Evolutionary conservation across 1,140 invertebrate genomes (phyloP), one percentile per base, ranked within the genome.

Genomic region (Drosophila littoralis): DNA sequence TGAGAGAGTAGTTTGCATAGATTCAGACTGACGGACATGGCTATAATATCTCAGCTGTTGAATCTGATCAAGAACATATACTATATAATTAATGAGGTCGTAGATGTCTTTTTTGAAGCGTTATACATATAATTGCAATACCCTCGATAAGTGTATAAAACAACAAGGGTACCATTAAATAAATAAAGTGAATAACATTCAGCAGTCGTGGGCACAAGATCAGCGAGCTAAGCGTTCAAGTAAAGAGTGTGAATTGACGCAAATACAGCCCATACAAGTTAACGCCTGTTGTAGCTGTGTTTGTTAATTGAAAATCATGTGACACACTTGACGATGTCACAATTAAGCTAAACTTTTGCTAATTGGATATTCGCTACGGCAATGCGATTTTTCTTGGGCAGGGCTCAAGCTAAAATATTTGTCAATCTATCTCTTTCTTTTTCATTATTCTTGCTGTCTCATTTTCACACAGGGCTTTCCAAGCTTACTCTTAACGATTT

Each of bases 401-500:
- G 38, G n/a, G 13, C 3, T 51, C 10, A 15, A 35, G 15, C 33
- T 33, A 35, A 6, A n/a, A 51, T 13, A 51, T n/a, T 7, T 32
- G 32, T 43, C 5, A 22, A 22, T 22, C 22, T 22, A 10, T 42
- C 17, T 6, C 8, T 7, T 55, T 9, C 5, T 7, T 28, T 28
- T 28, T 28, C 22, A 28, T 28, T 5, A 13, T 38, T 13, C 2
- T 28, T 38, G 13, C 6, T 17, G n/a, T 22, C 32, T 33, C n/a
- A 42, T 8, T 43, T 59, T 2, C 12, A 7, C 12, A 93, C 93
- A 97, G 96, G 96, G 80, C 94, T 96, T 88, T 96, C 95, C 13
- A 96, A 96, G 82, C 96, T 97, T 89, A 94, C 95, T 74, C 92
- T 96, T 0, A 92, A 94, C 8, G 96, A 98, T 83, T 88, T 98